phyloP scores from a whole-genome alignment of 2,113 vertebrate genomes.

The Nyctibius bracteatus region DNA sequence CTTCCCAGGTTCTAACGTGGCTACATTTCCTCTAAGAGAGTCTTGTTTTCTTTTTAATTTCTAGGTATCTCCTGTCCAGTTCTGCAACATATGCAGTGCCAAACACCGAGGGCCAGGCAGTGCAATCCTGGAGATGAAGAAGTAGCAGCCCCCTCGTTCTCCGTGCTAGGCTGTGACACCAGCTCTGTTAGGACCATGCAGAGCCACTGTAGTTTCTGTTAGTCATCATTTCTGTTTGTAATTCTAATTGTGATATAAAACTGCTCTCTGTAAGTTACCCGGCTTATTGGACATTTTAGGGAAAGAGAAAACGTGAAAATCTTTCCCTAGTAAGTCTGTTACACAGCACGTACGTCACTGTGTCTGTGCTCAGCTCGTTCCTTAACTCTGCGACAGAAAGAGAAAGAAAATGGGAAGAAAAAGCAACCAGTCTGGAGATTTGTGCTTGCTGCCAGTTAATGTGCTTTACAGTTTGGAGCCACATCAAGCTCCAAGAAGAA shows the following conservation, averaged over 20 bases:
- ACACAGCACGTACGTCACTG: neutral
- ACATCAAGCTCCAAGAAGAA: neutral
- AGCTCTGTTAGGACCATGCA: neutral
- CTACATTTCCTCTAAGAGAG: neutral
- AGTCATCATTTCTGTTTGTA: neutral
- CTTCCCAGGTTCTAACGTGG: neutral
- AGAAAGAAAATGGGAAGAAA: neutral
- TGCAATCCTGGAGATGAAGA: conserved; percentile 86
- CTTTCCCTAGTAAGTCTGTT: neutral
- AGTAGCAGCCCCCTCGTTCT: conserved; percentile 34
- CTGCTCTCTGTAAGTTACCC: neutral
- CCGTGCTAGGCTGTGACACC: neutral
- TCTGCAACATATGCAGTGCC: conserved; percentile 97
- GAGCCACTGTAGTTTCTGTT: neutral
- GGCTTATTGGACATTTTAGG: neutral
- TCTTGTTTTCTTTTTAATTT: neutral
- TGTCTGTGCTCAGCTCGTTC: neutral
- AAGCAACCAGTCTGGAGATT: neutral
- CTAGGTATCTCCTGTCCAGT: conserved; percentile 83
- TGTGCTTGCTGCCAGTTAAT: neutral
- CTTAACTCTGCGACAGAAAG: neutral
- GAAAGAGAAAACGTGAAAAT: neutral
- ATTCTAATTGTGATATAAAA: neutral
- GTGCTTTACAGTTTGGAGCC: neutral
- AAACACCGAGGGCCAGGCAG: conserved; percentile 90